Evolutionary conservation across 2,888 invertebrate species (phyloP).

Genomic region (Lasioglossum calceatum): DNA sequence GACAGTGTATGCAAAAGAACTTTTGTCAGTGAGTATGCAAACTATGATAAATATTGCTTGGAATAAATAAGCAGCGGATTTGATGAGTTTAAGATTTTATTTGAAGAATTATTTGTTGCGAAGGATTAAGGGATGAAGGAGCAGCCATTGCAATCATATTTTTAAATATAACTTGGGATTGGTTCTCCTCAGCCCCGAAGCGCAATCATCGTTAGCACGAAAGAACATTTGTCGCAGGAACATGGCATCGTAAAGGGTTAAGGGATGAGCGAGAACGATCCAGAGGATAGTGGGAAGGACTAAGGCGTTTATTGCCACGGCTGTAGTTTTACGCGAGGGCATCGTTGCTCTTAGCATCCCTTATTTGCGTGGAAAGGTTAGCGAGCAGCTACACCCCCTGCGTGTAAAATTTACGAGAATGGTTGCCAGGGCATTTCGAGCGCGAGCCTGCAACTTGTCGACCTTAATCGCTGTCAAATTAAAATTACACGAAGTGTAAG

Average conservation of each 20-base stretch:
- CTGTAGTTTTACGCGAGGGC: constrained; percentile 40
- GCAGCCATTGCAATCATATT: too few relatives aligned
- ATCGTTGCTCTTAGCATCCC: constrained; percentile 36
- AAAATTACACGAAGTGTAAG: constrained; percentile 13
- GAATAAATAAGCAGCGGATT: neutral
- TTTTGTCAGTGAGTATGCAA: neutral
- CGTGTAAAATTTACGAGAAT: constrained; percentile 34
- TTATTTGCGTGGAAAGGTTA: constrained; percentile 30
- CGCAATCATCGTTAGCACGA: neutral
- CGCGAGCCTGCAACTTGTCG: constrained; percentile 9
- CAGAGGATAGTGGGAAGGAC: neutral
- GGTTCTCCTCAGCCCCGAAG: neutral
- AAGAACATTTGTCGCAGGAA: neutral
- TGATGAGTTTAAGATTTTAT: too few relatives aligned
- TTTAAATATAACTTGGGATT: neutral
- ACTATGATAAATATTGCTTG: neutral
- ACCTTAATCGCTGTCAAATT: constrained; percentile 44
- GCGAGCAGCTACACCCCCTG: neutral
- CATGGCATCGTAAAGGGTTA: neutral
- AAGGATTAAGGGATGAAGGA: too few relatives aligned
- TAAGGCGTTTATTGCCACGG: constrained; percentile 43
- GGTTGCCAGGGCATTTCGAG: constrained; percentile 8
- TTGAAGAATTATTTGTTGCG: too few relatives aligned
- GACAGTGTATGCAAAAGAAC: neutral
- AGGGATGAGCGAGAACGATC: neutral